These are phyloP conservation scores for Gymnothorax reevesii DNA, from an alignment of 2,797 vertebrate genomes.

Conservation along the genomic window DNA sequence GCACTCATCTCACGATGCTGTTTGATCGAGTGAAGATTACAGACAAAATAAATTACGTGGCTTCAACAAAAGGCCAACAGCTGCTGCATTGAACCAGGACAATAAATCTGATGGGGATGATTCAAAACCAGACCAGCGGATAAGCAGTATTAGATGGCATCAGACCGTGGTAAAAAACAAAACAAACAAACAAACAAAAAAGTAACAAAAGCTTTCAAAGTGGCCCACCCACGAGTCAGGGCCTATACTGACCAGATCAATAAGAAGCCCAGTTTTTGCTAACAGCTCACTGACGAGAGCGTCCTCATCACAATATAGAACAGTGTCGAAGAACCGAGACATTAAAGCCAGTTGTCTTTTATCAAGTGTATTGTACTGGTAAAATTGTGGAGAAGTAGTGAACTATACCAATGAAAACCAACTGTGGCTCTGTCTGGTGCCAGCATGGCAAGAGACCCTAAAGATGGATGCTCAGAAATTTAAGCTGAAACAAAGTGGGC, in stretches of 20 bases:
- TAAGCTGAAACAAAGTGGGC: no score
- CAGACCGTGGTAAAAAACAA: no score
- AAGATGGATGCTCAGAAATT: no score
- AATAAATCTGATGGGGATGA: background rate
- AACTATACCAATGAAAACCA: no score
- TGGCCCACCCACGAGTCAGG: background rate
- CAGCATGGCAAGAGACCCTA: no score
- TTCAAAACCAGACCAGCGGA: background rate
- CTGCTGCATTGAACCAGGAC: no score
- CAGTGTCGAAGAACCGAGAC: background rate
- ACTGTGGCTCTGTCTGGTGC: no score
- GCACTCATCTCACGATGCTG: background rate
- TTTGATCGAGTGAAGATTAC: background rate
- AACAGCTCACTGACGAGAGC: background rate
- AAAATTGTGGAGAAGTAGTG: no score
- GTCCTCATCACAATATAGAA: background rate
- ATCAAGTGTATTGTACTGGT: no score
- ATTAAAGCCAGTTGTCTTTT: no score
- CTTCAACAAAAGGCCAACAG: background rate
- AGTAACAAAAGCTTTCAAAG: background rate
- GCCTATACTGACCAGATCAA: background rate
- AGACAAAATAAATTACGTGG: background rate
- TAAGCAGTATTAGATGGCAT: background rate
- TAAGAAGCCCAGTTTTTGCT: background rate
- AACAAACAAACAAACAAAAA: background rate